These are phyloP conservation scores for Perca fluviatilis DNA, from an alignment of 2,113 vertebrate genomes.

Conservation along the genomic window DNA sequence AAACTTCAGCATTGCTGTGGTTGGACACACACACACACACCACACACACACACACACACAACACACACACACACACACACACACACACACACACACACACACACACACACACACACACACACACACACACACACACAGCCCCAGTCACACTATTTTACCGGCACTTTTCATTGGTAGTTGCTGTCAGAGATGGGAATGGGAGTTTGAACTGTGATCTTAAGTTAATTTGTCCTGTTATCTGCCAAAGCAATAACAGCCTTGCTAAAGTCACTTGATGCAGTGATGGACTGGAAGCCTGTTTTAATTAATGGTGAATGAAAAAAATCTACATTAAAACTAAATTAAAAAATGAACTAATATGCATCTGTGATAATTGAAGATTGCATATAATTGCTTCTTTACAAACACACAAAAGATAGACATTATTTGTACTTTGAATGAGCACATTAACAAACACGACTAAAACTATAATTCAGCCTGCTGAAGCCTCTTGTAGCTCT, in stretches of 20 bases:
- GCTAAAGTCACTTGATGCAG: neutral
- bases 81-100: too few species aligned
- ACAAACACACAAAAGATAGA: too few species aligned
- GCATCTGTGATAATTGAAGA: too few species aligned
- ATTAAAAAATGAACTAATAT: neutral
- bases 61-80: too few species aligned
- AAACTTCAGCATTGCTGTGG: slow-evolving; percentile 45
- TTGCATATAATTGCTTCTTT: too few species aligned
- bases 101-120: too few species aligned
- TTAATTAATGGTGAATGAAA: neutral
- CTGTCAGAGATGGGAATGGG: neutral
- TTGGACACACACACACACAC: too few species aligned
- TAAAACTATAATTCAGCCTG: neutral
- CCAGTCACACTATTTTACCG: too few species aligned
- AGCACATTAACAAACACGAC: neutral
- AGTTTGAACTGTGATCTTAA: neutral
- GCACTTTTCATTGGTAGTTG: neutral
- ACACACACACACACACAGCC: neutral
- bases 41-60: too few species aligned
- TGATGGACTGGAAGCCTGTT: neutral
- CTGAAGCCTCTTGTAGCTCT: neutral
- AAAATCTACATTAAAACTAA: neutral
- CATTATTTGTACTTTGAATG: neutral
- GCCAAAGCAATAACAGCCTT: too few species aligned
- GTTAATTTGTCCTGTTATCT: neutral